Base-by-base conservation (phyloP, 2,888 invertebrate species). In the Euproctis similis region DNA sequence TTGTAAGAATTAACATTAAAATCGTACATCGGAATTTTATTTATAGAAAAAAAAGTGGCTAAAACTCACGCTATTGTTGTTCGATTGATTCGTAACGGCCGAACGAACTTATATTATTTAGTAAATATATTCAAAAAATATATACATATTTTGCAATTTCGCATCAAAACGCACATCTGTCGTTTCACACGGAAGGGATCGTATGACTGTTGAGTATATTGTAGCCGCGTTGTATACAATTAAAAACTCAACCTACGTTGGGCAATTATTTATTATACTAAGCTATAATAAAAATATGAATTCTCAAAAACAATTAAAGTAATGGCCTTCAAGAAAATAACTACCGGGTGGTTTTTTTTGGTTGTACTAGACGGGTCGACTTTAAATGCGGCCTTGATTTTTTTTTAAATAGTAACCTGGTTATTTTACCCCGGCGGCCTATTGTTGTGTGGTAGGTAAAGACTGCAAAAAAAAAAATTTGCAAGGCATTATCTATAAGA, bases 1-100 rank as follows among this genome's bases (percentile, higher is more conserved):
- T 75, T 72, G 72, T 74, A 64, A 59, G 64, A 81, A 76, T 78
- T 73, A 70, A 78, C 76, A 81, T 82, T 59, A 73, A 81, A 81
- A 80, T 78, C 71, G 62, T 70, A 70, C 62, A 67, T 69, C 71
- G 72, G n/a, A n/a, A n/a, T n/a, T n/a, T n/a, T n/a, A n/a, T n/a
- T n/a, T 51, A 70, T 47, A 73, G 72, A 77, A n/a, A 69, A 77
- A 78, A 77, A 78, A 71, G 67, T 63, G 65, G 65, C 63, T 73
- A 71, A 74, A 80, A 71, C 65, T 72, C 65, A 59, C 58, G 72
- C 71, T 63, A 78, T 82, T 84, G 84, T 81, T n/a, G 62, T 69
- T 49, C 70, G 72, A 74, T 75, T 76, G 82, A 84, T 84, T 84
- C 73, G 84, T 82, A 84, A 84, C 84, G 84, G 82, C 73, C 84